Conservation (phyloP, 2,797 vertebrate genomes). For the Tenualosa ilisha region DNA sequence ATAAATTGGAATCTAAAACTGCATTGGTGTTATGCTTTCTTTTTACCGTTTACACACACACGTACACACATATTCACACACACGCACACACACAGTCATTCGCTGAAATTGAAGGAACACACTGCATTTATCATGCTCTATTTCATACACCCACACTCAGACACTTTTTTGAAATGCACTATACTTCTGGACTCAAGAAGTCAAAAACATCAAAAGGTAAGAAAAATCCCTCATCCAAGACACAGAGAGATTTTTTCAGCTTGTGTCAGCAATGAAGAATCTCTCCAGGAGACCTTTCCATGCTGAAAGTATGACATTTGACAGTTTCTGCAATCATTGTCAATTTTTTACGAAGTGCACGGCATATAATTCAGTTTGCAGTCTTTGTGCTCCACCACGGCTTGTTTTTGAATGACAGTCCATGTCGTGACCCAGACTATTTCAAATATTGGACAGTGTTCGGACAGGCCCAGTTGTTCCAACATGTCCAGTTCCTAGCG, state of each 20-base stretch:
- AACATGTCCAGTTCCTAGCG: neutral
- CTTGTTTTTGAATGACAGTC: too few relatives aligned
- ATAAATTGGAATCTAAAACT: neutral
- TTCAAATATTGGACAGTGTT: neutral
- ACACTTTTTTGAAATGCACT: neutral
- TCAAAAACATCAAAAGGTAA: constrained; percentile 2
- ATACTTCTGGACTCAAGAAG: neutral
- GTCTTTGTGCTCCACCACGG: neutral
- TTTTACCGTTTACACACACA: neutral
- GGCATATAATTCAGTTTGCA: neutral
- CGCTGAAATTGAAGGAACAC: neutral
- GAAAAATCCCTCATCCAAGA: neutral
- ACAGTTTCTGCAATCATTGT: neutral
- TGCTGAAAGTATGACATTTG: neutral
- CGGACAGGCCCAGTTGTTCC: neutral
- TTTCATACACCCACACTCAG: neutral
- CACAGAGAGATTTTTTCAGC: neutral
- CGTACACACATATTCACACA: neutral
- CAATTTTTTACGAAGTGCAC: neutral
- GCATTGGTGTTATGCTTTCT: neutral
- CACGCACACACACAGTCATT: neutral
- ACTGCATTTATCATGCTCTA: neutral
- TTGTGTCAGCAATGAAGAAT: neutral
- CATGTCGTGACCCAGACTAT: neutral
- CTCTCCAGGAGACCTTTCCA: neutral